These are phyloP conservation scores for Genyomyrus donnyi DNA, from an alignment of 2,113 vertebrate species.

Conservation along the genomic window DNA sequence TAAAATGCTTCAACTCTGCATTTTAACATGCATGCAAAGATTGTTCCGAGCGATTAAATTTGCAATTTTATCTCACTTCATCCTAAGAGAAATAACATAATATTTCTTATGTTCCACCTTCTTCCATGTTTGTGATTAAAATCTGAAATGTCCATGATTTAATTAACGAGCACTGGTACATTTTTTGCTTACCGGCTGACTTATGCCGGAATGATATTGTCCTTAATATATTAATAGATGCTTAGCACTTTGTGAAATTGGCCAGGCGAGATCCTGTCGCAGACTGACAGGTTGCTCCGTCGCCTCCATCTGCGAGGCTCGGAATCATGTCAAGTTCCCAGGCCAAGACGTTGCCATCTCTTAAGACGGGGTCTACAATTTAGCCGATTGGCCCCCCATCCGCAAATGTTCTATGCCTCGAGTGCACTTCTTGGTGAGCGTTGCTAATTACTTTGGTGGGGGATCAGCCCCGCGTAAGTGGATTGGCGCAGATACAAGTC, in stretches of 20 bases:
- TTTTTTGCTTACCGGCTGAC: not conserved
- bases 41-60: slow-evolving; percentile 41
- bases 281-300: not conserved
- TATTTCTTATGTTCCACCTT: slow-evolving; percentile 32
- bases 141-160: slow-evolving; percentile 54
- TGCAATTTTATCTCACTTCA: slow-evolving; percentile 36
- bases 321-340: not conserved
- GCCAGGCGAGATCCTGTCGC: not conserved
- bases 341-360: not conserved
- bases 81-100: slow-evolving; percentile 41
- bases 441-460: not conserved
- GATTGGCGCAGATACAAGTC: not conserved
- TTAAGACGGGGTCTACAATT: slow-evolving; percentile 5
- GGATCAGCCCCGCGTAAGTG: not conserved
- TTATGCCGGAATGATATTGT: not conserved
- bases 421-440: not conserved
- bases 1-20: slow-evolving; percentile 42
- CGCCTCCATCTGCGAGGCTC: not conserved
- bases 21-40: slow-evolving; percentile 41
- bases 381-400: not conserved
- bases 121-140: slow-evolving; percentile 54
- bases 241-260: not conserved
- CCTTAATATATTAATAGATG: slow-evolving; percentile 4
- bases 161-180: slow-evolving; percentile 43
- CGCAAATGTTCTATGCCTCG: not conserved